Evolutionary conservation across 2,888 invertebrate species (phyloP), one percentile per base, ranked within the genome.

Genomic region (Macaria liturata): DNA sequence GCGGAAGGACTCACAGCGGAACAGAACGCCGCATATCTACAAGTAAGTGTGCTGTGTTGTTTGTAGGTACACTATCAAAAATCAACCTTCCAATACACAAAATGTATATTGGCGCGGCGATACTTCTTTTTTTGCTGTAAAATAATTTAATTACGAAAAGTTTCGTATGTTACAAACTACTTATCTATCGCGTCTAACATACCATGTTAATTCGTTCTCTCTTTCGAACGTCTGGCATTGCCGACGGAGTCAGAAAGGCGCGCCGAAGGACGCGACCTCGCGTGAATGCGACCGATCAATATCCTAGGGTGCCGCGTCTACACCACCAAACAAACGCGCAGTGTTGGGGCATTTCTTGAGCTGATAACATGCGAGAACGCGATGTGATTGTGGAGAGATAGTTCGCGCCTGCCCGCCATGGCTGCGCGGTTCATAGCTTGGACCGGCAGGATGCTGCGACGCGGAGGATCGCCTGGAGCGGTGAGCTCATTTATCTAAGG

Each of bases 1-100:
- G 93, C 97, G 62, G 97, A 97, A 78, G 97, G 97, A 46, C 93
- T 97, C 62, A 95, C 96, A 32, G 95, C 97, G 1, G 97, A 98
- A 87, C 96, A 97, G 84, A 96, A 96, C 78, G 95, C 96, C 66
- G 95, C 97, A 59, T 94, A 95, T 68, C 94, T 96, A 69, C 96
- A 97, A 94, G 97, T 97, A 85, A 86, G 85, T 77, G 45, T 34
- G 47, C 6, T 37, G 34, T 37, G 4, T 37, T 37, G 7, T 6
- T 37, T 37, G 7, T 37, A 4, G 34, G 7, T 6, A 6, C 34
- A 37, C 5, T 37, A 37, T 7, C 4, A 6, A 37, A 37, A 37
- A 37, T 1, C 1, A 20, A 20, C 2, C 2, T 20, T 37, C 34
- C 34, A 37, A 37, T 37, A 20, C 7, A 37, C 5, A 37, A 37